A percentile compares a stretch with the other conserved stretches of the same genome.
These are phyloP conservation scores for Bagarius yarrelli DNA, from an alignment of 2,113 vertebrate species.

Conservation along the genomic window DNA sequence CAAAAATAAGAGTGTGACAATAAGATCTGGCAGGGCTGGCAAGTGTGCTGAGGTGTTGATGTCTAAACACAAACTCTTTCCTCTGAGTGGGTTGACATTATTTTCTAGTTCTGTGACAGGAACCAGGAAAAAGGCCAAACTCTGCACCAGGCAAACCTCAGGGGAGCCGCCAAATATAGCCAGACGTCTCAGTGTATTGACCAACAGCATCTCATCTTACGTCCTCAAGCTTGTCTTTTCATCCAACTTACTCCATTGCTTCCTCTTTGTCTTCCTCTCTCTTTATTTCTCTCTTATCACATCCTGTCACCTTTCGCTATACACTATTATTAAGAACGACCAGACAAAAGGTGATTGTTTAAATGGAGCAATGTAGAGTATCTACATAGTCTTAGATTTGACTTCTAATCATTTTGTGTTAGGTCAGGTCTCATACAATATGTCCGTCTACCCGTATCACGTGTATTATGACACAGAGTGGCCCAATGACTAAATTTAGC, in stretches of 20 bases:
- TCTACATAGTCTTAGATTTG: constrained; percentile 2
- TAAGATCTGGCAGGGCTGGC: constrained; percentile 8
- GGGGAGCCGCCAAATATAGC: constrained; percentile 59
- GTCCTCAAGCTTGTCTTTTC: constrained; percentile 31
- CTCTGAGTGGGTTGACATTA: constrained; percentile 51
- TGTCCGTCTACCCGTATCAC: constrained; percentile 21
- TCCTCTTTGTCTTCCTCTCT: constrained; percentile 7
- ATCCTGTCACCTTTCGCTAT: neutral
- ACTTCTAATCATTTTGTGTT: constrained; percentile 19
- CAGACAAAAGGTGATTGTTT: neutral
- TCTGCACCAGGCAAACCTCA: constrained; percentile 50
- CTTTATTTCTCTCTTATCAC: neutral
- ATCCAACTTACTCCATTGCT: constrained; percentile 20
- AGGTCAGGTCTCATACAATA: constrained; percentile 25
- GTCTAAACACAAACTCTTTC: neutral
- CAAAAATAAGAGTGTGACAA: constrained; percentile 12
- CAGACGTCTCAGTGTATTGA: constrained; percentile 57
- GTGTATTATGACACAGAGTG: constrained; percentile 34
- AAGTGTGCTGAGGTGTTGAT: constrained; percentile 29
- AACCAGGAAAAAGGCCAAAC: constrained; percentile 49
- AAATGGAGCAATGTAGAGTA: neutral
- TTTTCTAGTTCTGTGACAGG: constrained; percentile 47
- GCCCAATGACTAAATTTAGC: constrained; percentile 41
- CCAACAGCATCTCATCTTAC: constrained; percentile 56
- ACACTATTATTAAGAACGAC: neutral